Conservation (phyloP, 2,888 invertebrate genomes). For the Smittia aterrima region DNA sequence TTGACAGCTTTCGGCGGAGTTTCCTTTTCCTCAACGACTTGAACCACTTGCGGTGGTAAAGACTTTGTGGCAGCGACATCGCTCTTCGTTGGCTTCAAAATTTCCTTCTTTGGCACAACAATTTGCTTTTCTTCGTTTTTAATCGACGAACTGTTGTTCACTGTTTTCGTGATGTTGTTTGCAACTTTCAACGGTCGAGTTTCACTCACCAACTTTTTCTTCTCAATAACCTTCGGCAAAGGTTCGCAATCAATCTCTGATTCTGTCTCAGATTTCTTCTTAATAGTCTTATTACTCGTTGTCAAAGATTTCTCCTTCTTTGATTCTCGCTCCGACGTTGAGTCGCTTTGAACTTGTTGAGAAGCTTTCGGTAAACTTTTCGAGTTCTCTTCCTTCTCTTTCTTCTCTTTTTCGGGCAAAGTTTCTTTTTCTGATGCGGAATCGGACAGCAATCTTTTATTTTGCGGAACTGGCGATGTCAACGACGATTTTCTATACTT, state of each 20-base stretch:
- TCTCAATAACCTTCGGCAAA: background rate
- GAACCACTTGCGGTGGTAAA: slow-evolving; percentile 44
- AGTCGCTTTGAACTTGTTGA: background rate
- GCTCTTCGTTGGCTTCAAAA: slow-evolving; percentile 43
- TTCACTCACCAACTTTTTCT: background rate
- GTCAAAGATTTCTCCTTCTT: background rate
- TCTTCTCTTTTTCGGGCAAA: slow-evolving; percentile 14
- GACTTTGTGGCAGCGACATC: slow-evolving; percentile 44
- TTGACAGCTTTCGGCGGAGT: background rate
- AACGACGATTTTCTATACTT: slow-evolving; percentile 21
- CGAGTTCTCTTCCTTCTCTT: background rate
- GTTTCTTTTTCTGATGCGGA: slow-evolving; percentile 42
- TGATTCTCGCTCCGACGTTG: background rate
- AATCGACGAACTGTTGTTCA: background rate
- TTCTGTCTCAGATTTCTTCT: background rate
- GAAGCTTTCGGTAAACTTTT: background rate
- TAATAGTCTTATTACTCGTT: background rate
- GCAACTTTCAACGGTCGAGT: slow-evolving; percentile 15
- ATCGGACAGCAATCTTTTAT: slow-evolving; percentile 10
- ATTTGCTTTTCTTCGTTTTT: slow-evolving; percentile 43
- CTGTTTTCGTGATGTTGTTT: background rate
- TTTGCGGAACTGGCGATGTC: slow-evolving; percentile 17
- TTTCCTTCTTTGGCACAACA: slow-evolving; percentile 41
- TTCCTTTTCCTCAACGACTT: slow-evolving; percentile 49
- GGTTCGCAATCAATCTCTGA: slow-evolving; percentile 5